Evolutionary conservation across 2,797 vertebrate genomes (phyloP).

Genomic region (Coranthus polyacanthus): DNA sequence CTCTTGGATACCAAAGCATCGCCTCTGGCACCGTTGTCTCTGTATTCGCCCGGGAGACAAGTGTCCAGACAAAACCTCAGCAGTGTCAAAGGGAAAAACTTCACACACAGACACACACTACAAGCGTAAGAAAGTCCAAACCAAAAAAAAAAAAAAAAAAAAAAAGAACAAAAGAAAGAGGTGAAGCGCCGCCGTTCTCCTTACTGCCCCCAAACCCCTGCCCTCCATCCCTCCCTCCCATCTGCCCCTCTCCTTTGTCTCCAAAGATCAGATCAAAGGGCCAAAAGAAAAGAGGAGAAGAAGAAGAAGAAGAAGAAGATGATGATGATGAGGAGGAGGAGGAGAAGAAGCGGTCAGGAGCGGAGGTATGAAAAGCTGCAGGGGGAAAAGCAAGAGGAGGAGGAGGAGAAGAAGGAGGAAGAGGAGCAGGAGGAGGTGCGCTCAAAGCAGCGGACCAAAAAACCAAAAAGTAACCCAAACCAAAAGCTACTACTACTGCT

Average conservation of each 20-base stretch:
- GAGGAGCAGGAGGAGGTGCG: conserved; percentile 56
- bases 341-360: conserved; percentile 72
- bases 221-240: conserved; percentile 72
- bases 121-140: conserved; percentile 70
- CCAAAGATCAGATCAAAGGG: conserved; percentile 78
- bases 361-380: conserved; percentile 65
- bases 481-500: conserved; percentile 80
- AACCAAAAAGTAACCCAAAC: conserved; percentile 82
- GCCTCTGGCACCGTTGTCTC: conserved; percentile 75
- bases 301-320: conserved; percentile 16
- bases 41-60: conserved; percentile 75
- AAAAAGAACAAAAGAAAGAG: conserved; percentile 72
- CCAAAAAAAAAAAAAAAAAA: conserved; percentile 68
- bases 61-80: conserved; percentile 83
- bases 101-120: conserved; percentile 31
- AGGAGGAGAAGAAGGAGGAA: conserved; percentile 25
- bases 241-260: conserved; percentile 75
- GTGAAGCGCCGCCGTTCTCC: conserved; percentile 66
- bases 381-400: conserved; percentile 62
- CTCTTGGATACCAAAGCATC: conserved; percentile 87
- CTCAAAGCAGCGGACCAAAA: conserved; percentile 65
- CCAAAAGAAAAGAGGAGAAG: conserved; percentile 62
- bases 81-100: conserved; percentile 69
- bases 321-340: conserved; percentile 32
- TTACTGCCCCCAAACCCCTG: conserved; percentile 68